Evolutionary conservation across 2,888 invertebrate genomes (phyloP), one percentile per base, ranked within the genome.

Genomic region (Pyrgus malvae): DNA sequence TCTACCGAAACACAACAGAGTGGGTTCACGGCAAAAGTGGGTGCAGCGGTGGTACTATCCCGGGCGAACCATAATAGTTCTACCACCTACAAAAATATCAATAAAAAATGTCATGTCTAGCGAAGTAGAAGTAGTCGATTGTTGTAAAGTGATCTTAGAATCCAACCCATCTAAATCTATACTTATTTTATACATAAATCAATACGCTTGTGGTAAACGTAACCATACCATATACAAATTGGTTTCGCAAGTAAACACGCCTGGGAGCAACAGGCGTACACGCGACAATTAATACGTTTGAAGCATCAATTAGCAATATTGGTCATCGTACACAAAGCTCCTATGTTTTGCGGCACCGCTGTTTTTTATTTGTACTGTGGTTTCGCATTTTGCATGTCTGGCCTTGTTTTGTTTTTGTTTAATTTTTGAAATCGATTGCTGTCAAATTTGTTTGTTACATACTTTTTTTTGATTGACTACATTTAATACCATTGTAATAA

Each of bases 301-400:
- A 44, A 51, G 44, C 29, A n/a, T 44, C 51, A 45, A 51, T 51
- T 51, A 51, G 51, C 51, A 37, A 51, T 44, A 51, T 51, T 51
- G 51, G 44, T 51, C 29, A 51, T 37, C 44, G 37, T 29, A 19
- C 19, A 51, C 44, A 45, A 11, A 21, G 51, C 21, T n/a, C 9
- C 17, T 51, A 42, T 35, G 42, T 50, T 35, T 41, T 40, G 21
- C 41, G 49, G 49, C 49, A 41, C 31, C 41, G 41, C 41, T 7
- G 40, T 2, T 2, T 42, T 35, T 41, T 29, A 40, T 29, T 33
- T 50, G 33, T 50, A 33, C 16, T 17, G 50, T 17, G 35, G 41
- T 42, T 42, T 42, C 25, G n/a, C 17, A 44, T 31, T 17, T 44
- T 44, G 31, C 35, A 35, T 12, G n/a, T 9, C 14, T 44, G 25